These are phyloP conservation scores for Sphaerodactylus townsendi DNA, from an alignment of 2,113 vertebrate genomes.

Conservation along the genomic window DNA sequence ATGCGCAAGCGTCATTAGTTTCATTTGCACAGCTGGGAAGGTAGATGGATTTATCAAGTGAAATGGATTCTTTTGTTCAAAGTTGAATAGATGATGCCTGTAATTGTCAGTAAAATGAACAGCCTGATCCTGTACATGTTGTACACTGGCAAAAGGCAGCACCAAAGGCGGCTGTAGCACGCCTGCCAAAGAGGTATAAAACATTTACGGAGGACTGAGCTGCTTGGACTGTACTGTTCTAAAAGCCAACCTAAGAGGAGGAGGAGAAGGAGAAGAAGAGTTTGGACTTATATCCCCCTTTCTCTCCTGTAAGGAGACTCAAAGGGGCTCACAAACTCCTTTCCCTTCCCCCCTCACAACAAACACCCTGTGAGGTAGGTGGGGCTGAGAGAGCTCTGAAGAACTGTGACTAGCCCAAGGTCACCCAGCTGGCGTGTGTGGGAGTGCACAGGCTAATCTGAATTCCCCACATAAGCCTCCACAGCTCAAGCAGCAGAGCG, in stretches of 20 bases:
- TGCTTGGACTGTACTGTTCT: neutral
- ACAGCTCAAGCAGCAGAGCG: no score
- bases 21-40: slow-evolving; percentile 17
- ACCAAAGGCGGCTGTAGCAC: neutral
- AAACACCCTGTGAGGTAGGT: no score
- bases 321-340: no score
- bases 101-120: neutral
- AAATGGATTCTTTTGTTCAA: neutral
- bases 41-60: neutral
- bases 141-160: neutral
- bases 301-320: no score
- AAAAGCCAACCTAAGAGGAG: neutral
- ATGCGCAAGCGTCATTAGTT: neutral
- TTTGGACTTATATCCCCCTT: no score
- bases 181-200: neutral
- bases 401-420: no score
- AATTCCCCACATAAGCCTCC: no score
- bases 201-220: neutral
- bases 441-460: no score
- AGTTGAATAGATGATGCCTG: neutral
- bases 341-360: no score
- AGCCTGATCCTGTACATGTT: neutral
- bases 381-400: no score
- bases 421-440: no score
- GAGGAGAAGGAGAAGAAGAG: no score